phyloP scores from a whole-genome alignment of 2,888 invertebrate genomes.

The Brachynemurus nebulosus region DNA sequence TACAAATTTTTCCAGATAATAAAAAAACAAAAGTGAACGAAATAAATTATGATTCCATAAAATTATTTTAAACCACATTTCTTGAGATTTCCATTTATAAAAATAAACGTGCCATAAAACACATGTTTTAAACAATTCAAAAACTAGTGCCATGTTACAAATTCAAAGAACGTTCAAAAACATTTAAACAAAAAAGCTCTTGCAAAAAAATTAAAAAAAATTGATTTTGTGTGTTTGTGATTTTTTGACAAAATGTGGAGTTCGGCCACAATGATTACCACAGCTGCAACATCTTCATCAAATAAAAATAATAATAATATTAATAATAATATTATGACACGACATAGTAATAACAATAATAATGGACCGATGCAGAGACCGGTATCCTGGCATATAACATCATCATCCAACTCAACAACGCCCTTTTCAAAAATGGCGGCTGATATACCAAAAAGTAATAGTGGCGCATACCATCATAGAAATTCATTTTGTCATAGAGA shows the following conservation, averaged over 20 bases:
- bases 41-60: too few species aligned
- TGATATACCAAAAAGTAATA: not conserved
- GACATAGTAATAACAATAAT: not conserved
- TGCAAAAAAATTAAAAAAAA: too few species aligned
- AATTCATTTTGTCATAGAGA: not conserved
- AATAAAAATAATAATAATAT: not conserved
- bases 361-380: not conserved
- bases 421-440: not conserved
- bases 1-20: too few species aligned
- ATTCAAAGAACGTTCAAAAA: too few species aligned
- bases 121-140: too few species aligned
- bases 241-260: not conserved
- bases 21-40: too few species aligned
- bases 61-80: too few species aligned
- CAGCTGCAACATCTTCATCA: not conserved
- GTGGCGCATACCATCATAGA: not conserved
- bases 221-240: too few species aligned
- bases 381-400: not conserved
- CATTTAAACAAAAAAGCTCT: too few species aligned
- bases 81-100: too few species aligned
- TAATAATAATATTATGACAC: conserved; percentile 1
- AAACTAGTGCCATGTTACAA: too few species aligned
- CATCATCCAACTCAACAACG: not conserved
- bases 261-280: not conserved
- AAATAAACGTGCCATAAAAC: too few species aligned